These are phyloP conservation scores for Drusus annulatus DNA, from an alignment of 1,140 invertebrate species.

Conservation along the genomic window DNA sequence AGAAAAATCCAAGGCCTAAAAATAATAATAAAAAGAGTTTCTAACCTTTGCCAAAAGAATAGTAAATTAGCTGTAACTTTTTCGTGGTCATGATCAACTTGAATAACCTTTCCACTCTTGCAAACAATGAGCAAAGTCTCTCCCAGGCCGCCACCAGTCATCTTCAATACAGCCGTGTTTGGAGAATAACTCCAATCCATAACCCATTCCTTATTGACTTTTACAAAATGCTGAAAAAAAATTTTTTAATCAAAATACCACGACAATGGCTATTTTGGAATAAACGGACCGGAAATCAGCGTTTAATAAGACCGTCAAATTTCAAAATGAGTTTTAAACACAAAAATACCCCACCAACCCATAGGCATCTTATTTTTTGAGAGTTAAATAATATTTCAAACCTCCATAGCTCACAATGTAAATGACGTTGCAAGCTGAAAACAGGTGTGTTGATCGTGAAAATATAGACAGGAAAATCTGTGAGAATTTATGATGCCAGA, in stretches of 20 bases:
- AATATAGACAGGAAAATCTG: neutral
- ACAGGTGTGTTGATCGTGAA: no score
- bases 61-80: slow-evolving; percentile 2
- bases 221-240: slow-evolving; percentile 62
- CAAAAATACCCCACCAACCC: no score
- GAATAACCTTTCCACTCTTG: slow-evolving; percentile 62
- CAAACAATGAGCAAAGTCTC: slow-evolving; percentile 64
- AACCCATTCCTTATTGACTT: slow-evolving; percentile 63
- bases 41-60: slow-evolving; percentile 47
- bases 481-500: neutral
- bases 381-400: no score
- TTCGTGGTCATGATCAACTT: slow-evolving; percentile 46
- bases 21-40: neutral
- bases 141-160: slow-evolving; percentile 62
- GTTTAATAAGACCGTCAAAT: no score
- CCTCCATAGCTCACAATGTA: no score
- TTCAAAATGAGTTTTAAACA: no score
- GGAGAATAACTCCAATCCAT: slow-evolving; percentile 61
- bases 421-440: no score
- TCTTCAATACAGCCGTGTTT: slow-evolving; percentile 60
- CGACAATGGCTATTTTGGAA: no score
- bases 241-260: neutral
- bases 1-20: no score
- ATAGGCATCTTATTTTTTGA: no score
- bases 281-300: no score